Evolutionary conservation across 2,113 vertebrate species (phyloP), one percentile per base, ranked within the genome.

Genomic region (Ptyas mucosa): DNA sequence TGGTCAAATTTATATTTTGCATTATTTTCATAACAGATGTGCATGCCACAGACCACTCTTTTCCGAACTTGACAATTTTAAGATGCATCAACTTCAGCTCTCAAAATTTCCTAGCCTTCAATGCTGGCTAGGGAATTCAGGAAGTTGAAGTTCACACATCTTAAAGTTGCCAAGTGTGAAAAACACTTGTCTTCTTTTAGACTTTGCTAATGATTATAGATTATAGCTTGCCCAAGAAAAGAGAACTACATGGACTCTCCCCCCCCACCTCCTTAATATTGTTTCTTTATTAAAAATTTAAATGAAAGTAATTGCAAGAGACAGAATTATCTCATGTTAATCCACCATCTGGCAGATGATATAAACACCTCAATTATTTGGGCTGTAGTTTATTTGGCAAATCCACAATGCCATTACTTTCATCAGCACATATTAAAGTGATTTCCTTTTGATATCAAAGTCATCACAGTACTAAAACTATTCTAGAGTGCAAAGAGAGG

Each of bases 291-390:
- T 89, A 95, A 95, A 46, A 94, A 94, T 94, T 95, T 88, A 93
- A 85, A 81, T 91, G 55, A 94, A 94, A 96, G 95, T 96, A 96
- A 96, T 96, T 96, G 93, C 91, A 94, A 21, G 8, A 18, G 92
- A 96, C 58, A 91, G 85, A 95, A 95, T 96, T 91, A 95, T 91
- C 96, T 95, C 85, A 89, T 92, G 75, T 46, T 89, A 85, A 93
- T 90, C 49, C 91, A 93, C 95, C 96, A 96, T 96, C 95, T 96
- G 96, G 88, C 95, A 91, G 81, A 93, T 88, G 91, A 96, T 96
- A 96, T 21, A 91, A 96, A 95, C 46, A 94, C 93, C 95, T 96
- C 94, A 95, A 96, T 96, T 96, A 96, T 91, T 95, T 89, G 52
- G 87, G 95, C 87, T 94, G 89, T 94, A 95, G 95, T 89, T 88